Base-by-base conservation (phyloP, 2,888 invertebrate genomes). In the Drepanosiphum platanoidis region DNA sequence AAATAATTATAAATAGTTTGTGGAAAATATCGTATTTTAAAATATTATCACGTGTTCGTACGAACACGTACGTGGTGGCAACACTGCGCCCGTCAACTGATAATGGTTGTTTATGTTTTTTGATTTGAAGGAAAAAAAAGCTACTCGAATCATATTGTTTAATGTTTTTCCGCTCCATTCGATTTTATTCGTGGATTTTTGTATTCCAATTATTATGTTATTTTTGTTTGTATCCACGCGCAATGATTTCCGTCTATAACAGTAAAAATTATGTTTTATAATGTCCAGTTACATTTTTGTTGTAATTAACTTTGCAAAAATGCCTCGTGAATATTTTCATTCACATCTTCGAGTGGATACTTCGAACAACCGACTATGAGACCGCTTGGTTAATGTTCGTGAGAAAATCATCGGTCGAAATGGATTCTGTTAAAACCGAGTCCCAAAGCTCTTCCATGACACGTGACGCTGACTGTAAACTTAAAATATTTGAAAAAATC, bases 401-500 rank as follows among this genome's bases (percentile, higher is more conserved):
- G 5, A 3, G 5, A 34, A 68, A 80, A 78, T 66, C 1, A 11
- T 34, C 27, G 11, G 22, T 5, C 5, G 8, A 36, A 39, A 84
- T 84, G 83, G 75, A 84, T 58, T 39, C 83, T 30, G 30, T 32
- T 15, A 84, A 84, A 84, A 5, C 30, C 8, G 75, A 83, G 0
- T 3, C n/a, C 0, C 30, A 68, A 52, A 75, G 32, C 61, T 22
- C 34, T 9, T 42, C 46, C 9, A 52, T 39, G 34, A 8, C 27
- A 22, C 61, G n/a, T 4, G 46, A 66, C 1, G 64, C n/a, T 11
- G 81, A 46, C 0, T 36, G 18, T 64, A 86, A 87, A 77, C 64
- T 7, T 7, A 86, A 87, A 81, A 58, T 87, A 46, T 87, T 88
- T 86, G 72, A 81, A 30, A 87, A 87, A 66, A 77, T 88, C 39